A percentile compares a stretch with the other conserved stretches of the same genome.
phyloP scores from a whole-genome alignment of 2,797 vertebrate species.

The Nyctalus aviator region DNA sequence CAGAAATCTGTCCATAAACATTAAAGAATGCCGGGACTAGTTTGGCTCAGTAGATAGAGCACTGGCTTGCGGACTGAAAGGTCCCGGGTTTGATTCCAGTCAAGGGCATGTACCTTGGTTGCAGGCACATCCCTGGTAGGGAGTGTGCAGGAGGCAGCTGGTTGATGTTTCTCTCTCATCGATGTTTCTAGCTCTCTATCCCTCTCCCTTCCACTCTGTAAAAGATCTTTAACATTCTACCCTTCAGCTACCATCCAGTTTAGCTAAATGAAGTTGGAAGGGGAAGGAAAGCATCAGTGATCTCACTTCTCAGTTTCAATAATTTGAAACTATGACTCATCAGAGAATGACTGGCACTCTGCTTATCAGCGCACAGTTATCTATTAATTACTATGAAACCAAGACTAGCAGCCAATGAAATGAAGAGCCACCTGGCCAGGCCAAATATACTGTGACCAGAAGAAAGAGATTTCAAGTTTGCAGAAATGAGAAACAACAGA shows the following conservation, averaged over 20 bases:
- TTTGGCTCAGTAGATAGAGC: too few species aligned
- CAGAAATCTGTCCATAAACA: neutral
- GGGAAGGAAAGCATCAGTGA: neutral
- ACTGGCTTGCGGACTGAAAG: too few species aligned
- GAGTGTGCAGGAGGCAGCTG: too few species aligned
- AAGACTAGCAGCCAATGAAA: constrained; percentile 17
- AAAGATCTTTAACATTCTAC: neutral
- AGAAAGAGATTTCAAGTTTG: constrained; percentile 34
- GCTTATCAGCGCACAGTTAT: neutral
- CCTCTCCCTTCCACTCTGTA: too few species aligned
- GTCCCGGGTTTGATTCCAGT: too few species aligned
- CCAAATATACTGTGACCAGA: constrained; percentile 3
- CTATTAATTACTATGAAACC: neutral
- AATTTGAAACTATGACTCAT: constrained; percentile 37
- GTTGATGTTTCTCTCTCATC: too few species aligned
- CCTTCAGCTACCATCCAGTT: neutral
- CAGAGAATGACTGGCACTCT: neutral
- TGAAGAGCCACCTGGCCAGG: neutral
- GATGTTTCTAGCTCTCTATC: too few species aligned
- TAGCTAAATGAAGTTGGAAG: neutral
- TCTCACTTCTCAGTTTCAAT: neutral
- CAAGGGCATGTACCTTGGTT: too few species aligned
- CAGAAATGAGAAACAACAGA: constrained; percentile 15
- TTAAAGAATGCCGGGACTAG: neutral
- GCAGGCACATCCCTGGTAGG: too few species aligned